Conservation (phyloP, 2,888 invertebrate species). For the Nomada goodeniana region DNA sequence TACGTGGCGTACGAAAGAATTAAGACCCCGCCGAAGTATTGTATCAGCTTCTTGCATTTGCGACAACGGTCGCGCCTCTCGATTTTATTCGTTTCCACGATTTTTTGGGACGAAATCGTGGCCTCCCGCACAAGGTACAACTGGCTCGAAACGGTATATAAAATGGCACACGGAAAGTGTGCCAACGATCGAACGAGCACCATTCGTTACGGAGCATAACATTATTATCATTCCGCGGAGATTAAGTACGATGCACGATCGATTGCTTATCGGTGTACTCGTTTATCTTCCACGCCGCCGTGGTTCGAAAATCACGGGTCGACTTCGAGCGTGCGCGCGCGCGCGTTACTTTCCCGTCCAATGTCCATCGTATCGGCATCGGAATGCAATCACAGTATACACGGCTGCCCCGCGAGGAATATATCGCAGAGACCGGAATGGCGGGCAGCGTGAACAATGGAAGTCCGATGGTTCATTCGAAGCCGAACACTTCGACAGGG, state of each 20-base stretch:
- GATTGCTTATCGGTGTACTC: slow-evolving; percentile 28
- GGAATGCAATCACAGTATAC: too few species aligned
- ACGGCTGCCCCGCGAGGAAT: neutral
- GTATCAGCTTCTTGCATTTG: neutral
- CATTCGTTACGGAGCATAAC: slow-evolving; percentile 6
- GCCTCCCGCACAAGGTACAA: slow-evolving; percentile 1
- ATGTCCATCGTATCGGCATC: slow-evolving; percentile 15
- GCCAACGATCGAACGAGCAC: neutral
- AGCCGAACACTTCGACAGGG: too few species aligned
- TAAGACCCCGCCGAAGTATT: slow-evolving; percentile 4
- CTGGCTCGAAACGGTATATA: slow-evolving; percentile 16
- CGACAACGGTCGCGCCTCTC: neutral
- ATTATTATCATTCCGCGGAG: slow-evolving; percentile 17
- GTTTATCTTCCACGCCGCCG: neutral
- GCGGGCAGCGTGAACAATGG: too few species aligned
- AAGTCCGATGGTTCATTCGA: too few species aligned
- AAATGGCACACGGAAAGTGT: slow-evolving; percentile 9
- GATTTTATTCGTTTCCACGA: neutral
- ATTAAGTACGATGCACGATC: slow-evolving; percentile 42
- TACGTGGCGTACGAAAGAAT: slow-evolving; percentile 10
- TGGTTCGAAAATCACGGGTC: slow-evolving; percentile 1
- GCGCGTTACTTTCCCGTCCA: neutral
- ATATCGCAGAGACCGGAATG: too few species aligned
- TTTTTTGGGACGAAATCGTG: neutral
- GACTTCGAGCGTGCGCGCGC: neutral